phyloP scores from a whole-genome alignment of 1,140 invertebrate genomes.

The Camponotus pennsylvanicus region DNA sequence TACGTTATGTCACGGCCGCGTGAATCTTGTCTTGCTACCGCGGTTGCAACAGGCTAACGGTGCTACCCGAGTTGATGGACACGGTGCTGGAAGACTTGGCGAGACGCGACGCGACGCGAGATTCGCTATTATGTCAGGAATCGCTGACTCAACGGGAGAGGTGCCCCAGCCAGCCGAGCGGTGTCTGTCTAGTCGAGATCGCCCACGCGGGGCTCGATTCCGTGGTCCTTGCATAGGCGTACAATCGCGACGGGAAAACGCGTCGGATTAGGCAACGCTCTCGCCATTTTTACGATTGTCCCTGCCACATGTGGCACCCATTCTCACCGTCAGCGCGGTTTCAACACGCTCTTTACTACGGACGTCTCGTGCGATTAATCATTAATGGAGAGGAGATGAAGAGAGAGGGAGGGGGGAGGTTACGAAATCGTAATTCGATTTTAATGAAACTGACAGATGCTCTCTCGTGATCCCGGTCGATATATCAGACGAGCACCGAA shows the following conservation, averaged over 20 bases:
- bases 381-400: background rate
- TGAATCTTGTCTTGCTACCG: constrained; percentile 14
- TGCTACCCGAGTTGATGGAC: constrained; percentile 31
- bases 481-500: background rate
- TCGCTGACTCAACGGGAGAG: constrained; percentile 80
- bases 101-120: constrained; percentile 31
- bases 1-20: background rate
- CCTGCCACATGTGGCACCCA: constrained; percentile 69
- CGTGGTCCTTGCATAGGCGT: constrained; percentile 73
- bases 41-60: constrained; percentile 32
- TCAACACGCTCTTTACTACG: constrained; percentile 51
- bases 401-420: too few relatives aligned
- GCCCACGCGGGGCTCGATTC: constrained; percentile 78
- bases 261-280: constrained; percentile 71
- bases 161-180: constrained; percentile 55
- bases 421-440: background rate
- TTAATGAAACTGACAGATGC: background rate
- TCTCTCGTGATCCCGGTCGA: background rate
- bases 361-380: constrained; percentile 49
- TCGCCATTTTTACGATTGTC: constrained; percentile 76
- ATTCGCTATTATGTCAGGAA: constrained; percentile 72
- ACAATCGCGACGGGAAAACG: constrained; percentile 66
- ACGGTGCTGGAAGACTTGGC: background rate
- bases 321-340: constrained; percentile 60
- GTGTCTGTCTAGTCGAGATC: constrained; percentile 77